These are phyloP conservation scores for Dicycla oo DNA, from an alignment of 2,888 invertebrate genomes.

Conservation along the genomic window DNA sequence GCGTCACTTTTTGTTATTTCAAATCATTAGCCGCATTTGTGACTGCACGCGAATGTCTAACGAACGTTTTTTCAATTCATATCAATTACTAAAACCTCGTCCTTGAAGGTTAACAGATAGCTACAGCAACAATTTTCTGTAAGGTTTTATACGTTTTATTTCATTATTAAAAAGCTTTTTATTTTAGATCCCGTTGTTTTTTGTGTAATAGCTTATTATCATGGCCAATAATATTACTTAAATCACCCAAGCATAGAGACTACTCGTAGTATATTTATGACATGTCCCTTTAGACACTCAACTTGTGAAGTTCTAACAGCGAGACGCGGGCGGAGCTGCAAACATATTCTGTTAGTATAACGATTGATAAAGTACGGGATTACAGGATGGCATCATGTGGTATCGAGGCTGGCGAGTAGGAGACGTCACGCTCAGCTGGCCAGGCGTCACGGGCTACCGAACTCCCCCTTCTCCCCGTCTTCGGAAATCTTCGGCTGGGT, in stretches of 20 bases:
- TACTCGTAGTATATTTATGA: constrained; percentile 9
- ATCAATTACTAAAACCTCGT: constrained; percentile 57
- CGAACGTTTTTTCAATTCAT: constrained; percentile 52
- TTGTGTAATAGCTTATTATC: constrained; percentile 3
- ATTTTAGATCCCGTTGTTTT: not conserved
- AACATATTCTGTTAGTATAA: constrained; percentile 54
- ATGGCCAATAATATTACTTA: not conserved
- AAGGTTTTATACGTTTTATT: constrained; percentile 1
- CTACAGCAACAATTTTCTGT: constrained; percentile 6
- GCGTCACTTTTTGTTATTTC: constrained; percentile 71
- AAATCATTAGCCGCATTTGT: constrained; percentile 75
- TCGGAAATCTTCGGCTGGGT: constrained; percentile 78
- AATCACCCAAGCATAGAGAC: constrained; percentile 9
- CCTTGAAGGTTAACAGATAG: constrained; percentile 43
- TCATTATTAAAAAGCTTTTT: not conserved
- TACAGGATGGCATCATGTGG: constrained; percentile 75
- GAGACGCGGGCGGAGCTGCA: constrained; percentile 27
- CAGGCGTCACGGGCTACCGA: constrained; percentile 82
- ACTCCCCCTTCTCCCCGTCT: constrained; percentile 76
- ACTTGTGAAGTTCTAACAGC: constrained; percentile 16
- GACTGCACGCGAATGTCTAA: constrained; percentile 67
- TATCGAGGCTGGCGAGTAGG: constrained; percentile 76
- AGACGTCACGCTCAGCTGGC: constrained; percentile 80
- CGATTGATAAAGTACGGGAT: constrained; percentile 72
- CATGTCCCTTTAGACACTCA: constrained; percentile 12